Evolutionary conservation across 1,140 invertebrate species (phyloP).

Genomic region (Trachelipus rathkii): DNA sequence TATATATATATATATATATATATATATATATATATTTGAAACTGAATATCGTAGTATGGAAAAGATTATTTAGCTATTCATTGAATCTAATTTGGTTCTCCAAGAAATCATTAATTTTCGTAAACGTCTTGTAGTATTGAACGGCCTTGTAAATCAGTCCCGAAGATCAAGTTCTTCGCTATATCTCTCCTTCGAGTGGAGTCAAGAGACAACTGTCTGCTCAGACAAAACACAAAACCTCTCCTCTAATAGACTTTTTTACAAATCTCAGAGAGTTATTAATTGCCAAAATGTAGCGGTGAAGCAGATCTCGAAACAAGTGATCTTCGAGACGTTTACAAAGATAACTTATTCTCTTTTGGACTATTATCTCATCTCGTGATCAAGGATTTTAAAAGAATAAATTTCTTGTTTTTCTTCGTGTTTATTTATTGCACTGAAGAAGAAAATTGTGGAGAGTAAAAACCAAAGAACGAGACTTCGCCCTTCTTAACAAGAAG

Average conservation of each 20-base stretch:
- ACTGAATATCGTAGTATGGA: neutral
- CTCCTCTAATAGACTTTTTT: neutral
- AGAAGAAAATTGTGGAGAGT: too few species aligned
- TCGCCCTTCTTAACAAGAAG: too few species aligned
- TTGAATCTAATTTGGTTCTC: neutral
- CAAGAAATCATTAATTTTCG: neutral
- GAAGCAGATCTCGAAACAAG: neutral
- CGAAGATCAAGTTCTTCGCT: too few species aligned
- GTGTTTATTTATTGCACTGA: neutral
- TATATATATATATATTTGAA: neutral
- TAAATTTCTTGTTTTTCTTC: neutral
- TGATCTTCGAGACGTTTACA: neutral
- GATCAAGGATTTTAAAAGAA: neutral
- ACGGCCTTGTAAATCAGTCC: neutral
- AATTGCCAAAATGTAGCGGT: neutral
- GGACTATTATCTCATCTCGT: neutral
- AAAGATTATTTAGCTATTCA: neutral
- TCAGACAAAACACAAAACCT: neutral
- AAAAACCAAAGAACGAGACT: too few species aligned
- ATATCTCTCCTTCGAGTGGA: too few species aligned
- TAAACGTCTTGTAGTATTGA: neutral
- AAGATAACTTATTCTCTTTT: neutral
- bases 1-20: neutral
- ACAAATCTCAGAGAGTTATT: neutral
- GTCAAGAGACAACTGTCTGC: too few species aligned